These are phyloP conservation scores for Lycaon pictus DNA, from an alignment of 2,113 vertebrate species.

Conservation along the genomic window DNA sequence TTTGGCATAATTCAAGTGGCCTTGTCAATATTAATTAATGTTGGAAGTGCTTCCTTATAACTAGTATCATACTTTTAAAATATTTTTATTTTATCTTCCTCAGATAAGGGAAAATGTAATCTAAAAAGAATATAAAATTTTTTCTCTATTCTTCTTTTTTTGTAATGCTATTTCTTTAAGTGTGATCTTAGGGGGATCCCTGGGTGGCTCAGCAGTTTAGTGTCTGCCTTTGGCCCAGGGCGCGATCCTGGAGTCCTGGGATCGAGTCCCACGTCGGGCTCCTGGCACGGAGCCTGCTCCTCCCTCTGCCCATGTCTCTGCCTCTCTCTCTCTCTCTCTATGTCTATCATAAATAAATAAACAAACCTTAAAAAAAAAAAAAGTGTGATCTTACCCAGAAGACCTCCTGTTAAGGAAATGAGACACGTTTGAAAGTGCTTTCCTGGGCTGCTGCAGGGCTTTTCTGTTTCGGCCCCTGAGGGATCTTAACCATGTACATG, in stretches of 20 bases:
- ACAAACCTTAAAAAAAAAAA: too few relatives aligned
- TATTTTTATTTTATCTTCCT: slow-evolving; percentile 9
- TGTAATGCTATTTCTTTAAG: not conserved
- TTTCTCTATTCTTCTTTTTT: not conserved
- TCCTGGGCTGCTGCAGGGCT: not conserved
- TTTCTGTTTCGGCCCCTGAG: not conserved
- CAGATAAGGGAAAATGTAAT: slow-evolving; percentile 8
- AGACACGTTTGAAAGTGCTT: not conserved
- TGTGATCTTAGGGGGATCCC: not conserved
- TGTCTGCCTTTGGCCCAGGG: too few relatives aligned
- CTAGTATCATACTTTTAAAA: slow-evolving; percentile 1
- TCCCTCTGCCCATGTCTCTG: too few relatives aligned
- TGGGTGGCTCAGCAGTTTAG: too few relatives aligned
- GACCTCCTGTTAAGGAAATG: not conserved
- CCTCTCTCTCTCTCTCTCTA: too few relatives aligned
- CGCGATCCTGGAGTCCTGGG: too few relatives aligned
- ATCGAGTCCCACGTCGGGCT: too few relatives aligned
- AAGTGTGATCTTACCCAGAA: not conserved
- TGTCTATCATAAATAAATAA: too few relatives aligned
- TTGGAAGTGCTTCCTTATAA: not conserved
- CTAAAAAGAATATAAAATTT: not conserved
- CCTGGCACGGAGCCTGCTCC: too few relatives aligned
- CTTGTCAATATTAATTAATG: not conserved
- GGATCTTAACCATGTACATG: not conserved
- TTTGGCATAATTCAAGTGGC: not conserved